Base-by-base conservation (phyloP, 2,888 invertebrate species). In the Drosophila helvetica region DNA sequence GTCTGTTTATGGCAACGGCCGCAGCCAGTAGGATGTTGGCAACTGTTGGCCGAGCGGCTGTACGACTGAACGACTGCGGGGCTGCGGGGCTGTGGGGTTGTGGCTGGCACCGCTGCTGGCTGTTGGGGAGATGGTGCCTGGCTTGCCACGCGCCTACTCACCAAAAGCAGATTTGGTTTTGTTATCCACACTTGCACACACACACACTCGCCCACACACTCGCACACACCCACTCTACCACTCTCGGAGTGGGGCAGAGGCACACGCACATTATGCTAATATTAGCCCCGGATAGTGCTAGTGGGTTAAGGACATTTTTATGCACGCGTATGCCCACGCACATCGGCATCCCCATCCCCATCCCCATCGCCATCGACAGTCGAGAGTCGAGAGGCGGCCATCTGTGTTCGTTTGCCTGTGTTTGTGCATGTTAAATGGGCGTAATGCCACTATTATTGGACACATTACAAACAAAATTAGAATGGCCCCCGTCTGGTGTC, bases 241-340 rank as follows among this genome's bases (percentile, higher is more conserved):
- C 22, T 50, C 30, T 61, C 52, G 51, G 56, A 51, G 59, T 69
- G 65, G 50, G 54, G 8, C 54, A 58, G 69, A 54, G 58, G 53
- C 75, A 63, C 71, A 78, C 78, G 77, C 79, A 79, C 82, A 85
- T 87, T 88, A 86, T 86, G 86, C 88, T 86, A 88, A 88, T 86
- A 81, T 81, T 86, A 77, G 77, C 81, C 74, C 75, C 71, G 67
- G 38, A 80, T 51, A 84, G 76, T 78, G 75, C 79, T 81, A 84
- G 86, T 86, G 88, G 88, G 86, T 86, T 86, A 86, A 86, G 86
- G 86, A 88, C 88, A 86, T 74, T 88, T 86, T 86, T 86, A 86
- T 86, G 80, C 71, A 75, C 65, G 68, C 75, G 60, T 74, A 64
- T 67, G 68, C 69, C 54, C 74, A 65, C 69, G 46, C 69, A 68